Conservation (phyloP, 53 echinoderm and acorn worm species). For the Holothuria scabra region DNA sequence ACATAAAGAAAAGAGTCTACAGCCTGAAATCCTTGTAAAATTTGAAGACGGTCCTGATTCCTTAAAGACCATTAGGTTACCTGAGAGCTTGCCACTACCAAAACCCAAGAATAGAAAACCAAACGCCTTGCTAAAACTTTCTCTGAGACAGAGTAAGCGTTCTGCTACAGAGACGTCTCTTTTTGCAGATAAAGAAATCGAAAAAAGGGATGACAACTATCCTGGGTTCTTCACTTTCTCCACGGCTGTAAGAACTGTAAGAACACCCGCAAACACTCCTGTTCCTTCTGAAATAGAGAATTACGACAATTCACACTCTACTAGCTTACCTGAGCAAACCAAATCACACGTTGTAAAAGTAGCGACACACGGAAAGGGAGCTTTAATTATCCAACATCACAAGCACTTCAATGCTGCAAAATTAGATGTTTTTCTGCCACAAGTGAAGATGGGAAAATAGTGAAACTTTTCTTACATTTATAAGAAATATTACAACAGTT, state of each 20-base stretch:
- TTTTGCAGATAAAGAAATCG: not conserved
- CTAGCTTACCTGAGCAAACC: no score
- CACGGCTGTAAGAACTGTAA: not conserved
- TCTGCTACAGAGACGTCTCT: not conserved
- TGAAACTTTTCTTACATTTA: no score
- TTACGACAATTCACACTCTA: no score
- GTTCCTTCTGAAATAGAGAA: not conserved
- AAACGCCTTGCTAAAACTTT: not conserved
- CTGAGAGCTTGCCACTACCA: not conserved
- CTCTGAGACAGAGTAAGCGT: not conserved
- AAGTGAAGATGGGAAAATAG: not conserved
- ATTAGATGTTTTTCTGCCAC: conserved; percentile 22
- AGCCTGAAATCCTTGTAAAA: conserved; percentile 21
- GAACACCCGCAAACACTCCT: not conserved
- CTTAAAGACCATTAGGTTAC: not conserved
- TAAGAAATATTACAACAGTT: no score
- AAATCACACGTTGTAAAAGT: not conserved
- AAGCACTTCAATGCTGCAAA: conserved; percentile 5
- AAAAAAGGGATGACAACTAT: not conserved
- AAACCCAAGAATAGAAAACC: not conserved
- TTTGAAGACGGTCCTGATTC: conserved; percentile 3
- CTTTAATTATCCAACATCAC: conserved; percentile 28
- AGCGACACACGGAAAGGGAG: conserved; percentile 8
- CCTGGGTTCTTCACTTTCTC: conserved; percentile 8
- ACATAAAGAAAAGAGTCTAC: not conserved